These are phyloP conservation scores for Ptilodon capucinus DNA, from an alignment of 2,888 invertebrate species.

Conservation along the genomic window DNA sequence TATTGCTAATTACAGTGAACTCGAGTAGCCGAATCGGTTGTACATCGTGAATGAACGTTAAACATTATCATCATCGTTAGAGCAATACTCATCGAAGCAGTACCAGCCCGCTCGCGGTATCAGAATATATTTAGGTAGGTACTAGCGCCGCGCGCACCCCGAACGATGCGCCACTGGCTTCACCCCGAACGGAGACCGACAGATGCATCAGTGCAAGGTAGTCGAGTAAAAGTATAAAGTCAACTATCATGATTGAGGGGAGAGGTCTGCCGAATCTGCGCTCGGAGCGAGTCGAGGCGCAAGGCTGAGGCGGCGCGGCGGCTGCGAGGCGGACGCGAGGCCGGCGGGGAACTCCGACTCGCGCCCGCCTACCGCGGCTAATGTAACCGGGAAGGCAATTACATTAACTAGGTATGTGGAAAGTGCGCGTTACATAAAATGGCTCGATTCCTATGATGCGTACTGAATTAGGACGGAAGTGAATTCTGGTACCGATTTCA, in stretches of 20 bases:
- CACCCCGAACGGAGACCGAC: not conserved
- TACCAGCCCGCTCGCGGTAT: slow-evolving; percentile 73
- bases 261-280: not conserved
- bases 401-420: slow-evolving; percentile 70
- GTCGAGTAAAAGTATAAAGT: slow-evolving; percentile 2
- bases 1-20: slow-evolving; percentile 78
- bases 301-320: slow-evolving; percentile 4
- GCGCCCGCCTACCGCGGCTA: slow-evolving; percentile 48
- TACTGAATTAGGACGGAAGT: slow-evolving; percentile 83
- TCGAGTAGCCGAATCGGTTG: slow-evolving; percentile 71
- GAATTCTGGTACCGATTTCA: slow-evolving; percentile 81
- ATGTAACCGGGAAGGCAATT: slow-evolving; percentile 76
- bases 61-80: slow-evolving; percentile 53
- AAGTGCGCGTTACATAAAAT: slow-evolving; percentile 82
- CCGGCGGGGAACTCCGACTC: slow-evolving; percentile 41
- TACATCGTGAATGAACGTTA: slow-evolving; percentile 52
- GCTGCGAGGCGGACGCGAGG: slow-evolving; percentile 14
- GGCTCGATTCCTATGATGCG: slow-evolving; percentile 82
- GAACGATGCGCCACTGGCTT: slow-evolving; percentile 6
- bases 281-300: slow-evolving; percentile 13
- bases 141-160: slow-evolving; percentile 29
- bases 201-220: not conserved
- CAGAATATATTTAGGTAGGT: slow-evolving; percentile 31
- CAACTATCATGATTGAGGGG: not conserved
- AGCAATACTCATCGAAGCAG: slow-evolving; percentile 72